Percentiles rank a stretch among this genome's conserved stretches.
These are phyloP conservation scores for Aspidapion aeneum DNA, from an alignment of 2,888 invertebrate genomes.

Conservation along the genomic window DNA sequence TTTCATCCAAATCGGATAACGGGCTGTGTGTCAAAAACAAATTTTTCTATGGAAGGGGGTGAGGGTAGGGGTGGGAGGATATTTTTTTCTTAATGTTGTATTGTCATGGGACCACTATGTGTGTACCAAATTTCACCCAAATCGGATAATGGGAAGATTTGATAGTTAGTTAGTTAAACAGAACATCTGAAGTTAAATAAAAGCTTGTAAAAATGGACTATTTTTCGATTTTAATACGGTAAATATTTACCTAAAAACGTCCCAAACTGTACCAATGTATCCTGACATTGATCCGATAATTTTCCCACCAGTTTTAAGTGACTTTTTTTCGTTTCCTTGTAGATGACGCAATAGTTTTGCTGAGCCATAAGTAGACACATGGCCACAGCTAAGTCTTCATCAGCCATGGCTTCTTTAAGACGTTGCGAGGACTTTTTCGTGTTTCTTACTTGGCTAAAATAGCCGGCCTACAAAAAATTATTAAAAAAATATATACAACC, in stretches of 20 bases:
- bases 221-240: background rate
- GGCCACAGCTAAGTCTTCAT: conserved; percentile 90
- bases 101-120: too few species aligned
- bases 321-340: conserved; percentile 72
- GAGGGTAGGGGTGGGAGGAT: too few species aligned
- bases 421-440: conserved; percentile 93
- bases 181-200: too few species aligned
- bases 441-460: conserved; percentile 95
- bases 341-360: conserved; percentile 94
- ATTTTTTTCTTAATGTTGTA: too few species aligned
- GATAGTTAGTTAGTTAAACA: too few species aligned
- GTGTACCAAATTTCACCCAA: too few species aligned
- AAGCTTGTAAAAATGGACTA: too few species aligned
- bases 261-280: conserved; percentile 96
- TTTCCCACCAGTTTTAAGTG: conserved; percentile 87
- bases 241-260: conserved; percentile 65
- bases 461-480: conserved; percentile 73
- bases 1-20: too few species aligned
- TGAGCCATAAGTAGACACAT: conserved; percentile 94
- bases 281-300: conserved; percentile 90
- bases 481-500: background rate
- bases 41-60: too few species aligned
- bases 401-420: conserved; percentile 91
- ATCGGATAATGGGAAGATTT: too few species aligned
- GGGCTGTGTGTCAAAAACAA: too few species aligned